Base-by-base conservation (phyloP, 2,113 vertebrate genomes). In the Eira barbara region DNA sequence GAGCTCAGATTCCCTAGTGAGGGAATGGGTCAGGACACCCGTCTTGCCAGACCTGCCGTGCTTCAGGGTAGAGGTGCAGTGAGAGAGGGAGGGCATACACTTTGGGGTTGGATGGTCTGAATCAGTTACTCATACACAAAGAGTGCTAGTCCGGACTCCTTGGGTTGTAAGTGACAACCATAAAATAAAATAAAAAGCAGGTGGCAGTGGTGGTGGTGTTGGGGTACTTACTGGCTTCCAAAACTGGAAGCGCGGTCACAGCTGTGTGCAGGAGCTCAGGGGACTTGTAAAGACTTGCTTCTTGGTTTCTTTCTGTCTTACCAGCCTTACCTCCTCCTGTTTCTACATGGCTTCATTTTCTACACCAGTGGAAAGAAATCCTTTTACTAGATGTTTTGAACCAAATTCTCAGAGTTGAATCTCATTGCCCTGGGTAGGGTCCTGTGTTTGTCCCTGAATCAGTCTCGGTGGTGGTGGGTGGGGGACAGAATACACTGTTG, bases 351-450 rank as follows among this genome's bases (percentile, higher is more conserved):
- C 0, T 94, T 83, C 47, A 74, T 86, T 91, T 69, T 87, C 31
- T 73, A 29, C 34, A 4, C 18, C 31, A 42, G 31, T 76, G 45
- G 63, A n/a, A 95, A 96, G 39, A 87, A 81, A 12, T 78, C 34
- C 71, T 69, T 17, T 71, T 73, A 52, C 57, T 76, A 25, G 45
- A 63, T 65, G 61, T 87, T 69, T 80, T 83, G 42, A 93, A 84
- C 20, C 18, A 39, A 13, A 76, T 49, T 49, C 45, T 97, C 83
- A 65, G 82, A 42, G 47, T 81, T 49, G 36, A 81, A 57, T 93
- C 73, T 93, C 36, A 45, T 18, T 76, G 87, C 74, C 61, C 20
- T 85, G 27, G 31, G 17, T 59, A 57, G 49, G 34, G 47, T 74
- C 74, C 34, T 17, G 17, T 49, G 13, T 90, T 92, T 42, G 29